phyloP scores from a whole-genome alignment of 2,888 invertebrate genomes.

The Cephus sareptanus region DNA sequence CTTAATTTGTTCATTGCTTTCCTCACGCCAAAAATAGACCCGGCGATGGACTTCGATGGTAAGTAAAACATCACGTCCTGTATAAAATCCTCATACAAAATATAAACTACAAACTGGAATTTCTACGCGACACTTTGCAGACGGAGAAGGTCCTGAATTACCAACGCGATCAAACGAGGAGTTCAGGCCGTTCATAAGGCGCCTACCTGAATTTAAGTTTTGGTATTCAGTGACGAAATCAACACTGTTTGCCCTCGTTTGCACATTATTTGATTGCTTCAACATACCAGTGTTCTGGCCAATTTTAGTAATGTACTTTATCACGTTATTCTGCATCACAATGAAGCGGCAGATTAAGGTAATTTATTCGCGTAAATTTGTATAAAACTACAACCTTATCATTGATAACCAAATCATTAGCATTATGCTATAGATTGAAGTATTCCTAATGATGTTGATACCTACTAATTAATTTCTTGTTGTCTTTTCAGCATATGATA shows the following conservation, averaged over 20 bases:
- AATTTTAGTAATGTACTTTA: conserved; percentile 99
- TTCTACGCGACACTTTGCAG: conserved; percentile 66
- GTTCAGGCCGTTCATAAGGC: conserved; percentile 96
- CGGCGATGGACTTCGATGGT: conserved; percentile 94
- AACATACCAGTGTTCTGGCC: conserved; percentile 99
- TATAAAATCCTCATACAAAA: not conserved
- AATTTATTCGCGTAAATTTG: conserved; percentile 50
- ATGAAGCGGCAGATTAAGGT: conserved; percentile 99
- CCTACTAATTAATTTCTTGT: conserved; percentile 5
- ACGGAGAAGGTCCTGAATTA: conserved; percentile 89
- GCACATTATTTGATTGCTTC: conserved; percentile 97
- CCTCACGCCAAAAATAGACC: conserved; percentile 99
- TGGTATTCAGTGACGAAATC: conserved; percentile 98
- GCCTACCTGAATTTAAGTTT: conserved; percentile 99
- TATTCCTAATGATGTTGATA: too few relatives aligned
- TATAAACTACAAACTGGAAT: conserved; percentile 7
- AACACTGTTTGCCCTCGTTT: conserved; percentile 87
- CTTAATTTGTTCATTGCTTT: conserved; percentile 99
- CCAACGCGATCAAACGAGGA: conserved; percentile 97
- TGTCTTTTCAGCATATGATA: conserved; percentile 94
- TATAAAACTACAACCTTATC: not conserved
- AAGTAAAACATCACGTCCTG: conserved; percentile 49
- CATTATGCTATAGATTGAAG: too few relatives aligned
- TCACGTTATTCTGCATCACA: conserved; percentile 97
- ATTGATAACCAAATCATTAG: not conserved